Evolutionary conservation across 2,888 invertebrate species (phyloP), one percentile per base, ranked within the genome.

Genomic region (Myopa tessellatipennis): DNA sequence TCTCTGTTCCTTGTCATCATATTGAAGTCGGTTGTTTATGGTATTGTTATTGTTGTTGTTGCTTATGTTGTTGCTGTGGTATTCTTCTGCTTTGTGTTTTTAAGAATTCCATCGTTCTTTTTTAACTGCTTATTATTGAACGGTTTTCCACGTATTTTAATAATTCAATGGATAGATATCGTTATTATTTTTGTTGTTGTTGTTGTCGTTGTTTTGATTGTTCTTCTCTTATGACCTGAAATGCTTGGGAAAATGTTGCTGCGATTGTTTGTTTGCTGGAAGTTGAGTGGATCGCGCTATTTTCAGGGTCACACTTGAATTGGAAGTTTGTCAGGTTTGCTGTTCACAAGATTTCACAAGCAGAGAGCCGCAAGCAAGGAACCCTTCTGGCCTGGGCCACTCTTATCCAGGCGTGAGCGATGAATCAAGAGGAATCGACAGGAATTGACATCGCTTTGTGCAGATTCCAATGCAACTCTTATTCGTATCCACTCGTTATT

Each of bases 111-210:
- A 61, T 26, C 45, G 10, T 69, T 52, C 45, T 45, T 45, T 60
- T 40, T 58, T 38, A 61, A 34, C 12, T 36, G 18, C 7, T 55
- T 55, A 52, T 55, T 50, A 69, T 60, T 40, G 18, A 60, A 72
- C 26, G 38, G 40, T 72, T 72, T 72, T 72, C 72, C 72, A 61
- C 60, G 72, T 60, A 72, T 60, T 61, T 70, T 55, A 50, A 34
- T 52, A 69, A 50, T 50, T 8, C 16, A n/a, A 50, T 26, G 70
- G 10, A 10, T 69, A 4, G 26, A n/a, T 26, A 26, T 70, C 12
- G 36, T 36, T 70, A 26, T 50, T 50, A 7, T 52, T 69, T 12
- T 45, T 6, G 50, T 67, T 16, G 12, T 14, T 36, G 36, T 36
- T 67, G 45, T 18, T 10, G 10, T 69, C 50, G 10, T 69, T 55